These are phyloP conservation scores for Drosophila mojavensis DNA, from an alignment of 1,140 invertebrate genomes.

Conservation along the genomic window DNA sequence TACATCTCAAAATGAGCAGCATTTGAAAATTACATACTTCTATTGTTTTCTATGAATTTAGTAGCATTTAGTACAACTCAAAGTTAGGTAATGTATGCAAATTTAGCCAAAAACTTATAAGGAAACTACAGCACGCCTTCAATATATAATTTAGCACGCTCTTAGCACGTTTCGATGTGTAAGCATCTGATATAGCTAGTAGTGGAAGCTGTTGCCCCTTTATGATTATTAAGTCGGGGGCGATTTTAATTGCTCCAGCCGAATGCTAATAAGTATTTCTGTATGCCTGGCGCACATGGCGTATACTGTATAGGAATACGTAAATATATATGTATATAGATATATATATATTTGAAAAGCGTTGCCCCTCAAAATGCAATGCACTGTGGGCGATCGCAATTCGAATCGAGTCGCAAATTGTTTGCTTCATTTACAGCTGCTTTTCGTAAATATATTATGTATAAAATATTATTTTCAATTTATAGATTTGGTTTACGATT, in stretches of 20 bases:
- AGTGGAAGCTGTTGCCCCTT: slow-evolving; percentile 7
- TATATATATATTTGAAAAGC: slow-evolving; percentile 26
- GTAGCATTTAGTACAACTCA: not conserved
- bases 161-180: not conserved
- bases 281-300: slow-evolving; percentile 45
- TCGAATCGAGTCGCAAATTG: slow-evolving; percentile 17
- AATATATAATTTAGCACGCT: slow-evolving; percentile 11
- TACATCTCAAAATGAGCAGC: no score
- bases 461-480: slow-evolving; percentile 34
- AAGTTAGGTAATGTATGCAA: not conserved
- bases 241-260: slow-evolving; percentile 46
- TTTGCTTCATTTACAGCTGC: slow-evolving; percentile 40
- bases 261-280: slow-evolving; percentile 47
- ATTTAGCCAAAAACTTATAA: not conserved
- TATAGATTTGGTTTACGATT: slow-evolving; percentile 40
- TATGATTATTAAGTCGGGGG: slow-evolving; percentile 34
- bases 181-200: slow-evolving; percentile 1
- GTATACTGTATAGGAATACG: slow-evolving; percentile 6
- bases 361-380: slow-evolving; percentile 18
- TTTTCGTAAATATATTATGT: slow-evolving; percentile 7
- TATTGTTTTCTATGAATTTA: not conserved
- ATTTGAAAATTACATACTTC: no score
- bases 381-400: slow-evolving; percentile 33
- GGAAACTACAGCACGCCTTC: slow-evolving; percentile 13
- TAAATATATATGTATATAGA: slow-evolving; percentile 14